Base-by-base conservation (phyloP, 1,140 invertebrate species). In the Camponotus floridanus region DNA sequence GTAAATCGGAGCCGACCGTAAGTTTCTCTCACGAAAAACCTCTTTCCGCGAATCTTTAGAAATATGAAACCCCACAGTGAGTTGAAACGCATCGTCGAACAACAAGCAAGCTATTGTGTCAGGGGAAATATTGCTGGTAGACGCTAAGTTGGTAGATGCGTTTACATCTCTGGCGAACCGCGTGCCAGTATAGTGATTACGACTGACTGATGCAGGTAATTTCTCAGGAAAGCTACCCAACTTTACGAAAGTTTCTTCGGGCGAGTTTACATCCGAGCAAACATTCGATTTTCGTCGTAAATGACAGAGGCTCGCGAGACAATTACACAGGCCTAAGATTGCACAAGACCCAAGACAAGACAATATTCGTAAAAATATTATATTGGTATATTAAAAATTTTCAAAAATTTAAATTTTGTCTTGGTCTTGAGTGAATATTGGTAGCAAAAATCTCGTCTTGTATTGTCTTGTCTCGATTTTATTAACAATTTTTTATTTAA, bases 171-270 rank as follows among this genome's bases (percentile, higher is more conserved):
- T 83, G 74, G 76, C 81, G 59, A 78, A 71, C 76, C 85, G 61
- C 78, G 55, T 11, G 11, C 42, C 83, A 67, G 86, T 85, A 80
- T 90, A 76, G 79, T 88, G 89, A 91, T 91, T 91, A 91, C 87
- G 87, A 78, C 87, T 79, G 90, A 91, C 79, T 83, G 85, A 91
- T 91, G 90, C 70, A 62, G 83, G 85, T 87, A 85, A 91, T 91
- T 89, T 89, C 90, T 91, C 90, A 85, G 18, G 80, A 83, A 86
- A 91, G 91, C 90, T 91, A 88, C 7, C 90, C 89, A 85, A 88
- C 87, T 91, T 26, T 91, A 87, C 80, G 70, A 83, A 91, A 91
- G 87, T 91, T 91, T 91, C 87, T 80, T 78, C 67, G 71, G 65
- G 57, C 45, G 61, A 86, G 87, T 87, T 86, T 86, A 90, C 78